Conservation (phyloP, 2,797 vertebrate species). For the Pseudomugil gertrudae region DNA sequence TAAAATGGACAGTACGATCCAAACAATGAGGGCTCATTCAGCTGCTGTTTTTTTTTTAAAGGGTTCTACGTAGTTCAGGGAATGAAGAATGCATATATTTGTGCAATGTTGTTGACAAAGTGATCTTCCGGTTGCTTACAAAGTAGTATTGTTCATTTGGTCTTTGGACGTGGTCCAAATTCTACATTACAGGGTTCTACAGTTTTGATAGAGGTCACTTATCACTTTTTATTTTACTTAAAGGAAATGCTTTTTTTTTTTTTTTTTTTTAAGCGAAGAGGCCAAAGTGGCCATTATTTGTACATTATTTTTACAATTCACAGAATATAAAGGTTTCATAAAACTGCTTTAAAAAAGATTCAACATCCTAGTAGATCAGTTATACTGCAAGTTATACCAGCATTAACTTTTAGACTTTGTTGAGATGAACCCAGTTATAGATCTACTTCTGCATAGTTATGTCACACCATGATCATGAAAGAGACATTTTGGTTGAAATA, state of each 20-base stretch:
- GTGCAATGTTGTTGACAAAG: constrained; percentile 18
- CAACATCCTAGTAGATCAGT: neutral
- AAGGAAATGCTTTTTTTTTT: constrained; percentile 29
- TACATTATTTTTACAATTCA: constrained; percentile 14
- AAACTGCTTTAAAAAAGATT: neutral
- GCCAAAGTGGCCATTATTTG: constrained; percentile 18
- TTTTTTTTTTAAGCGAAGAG: constrained; percentile 24
- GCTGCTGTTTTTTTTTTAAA: constrained; percentile 50
- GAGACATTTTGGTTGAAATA: neutral
- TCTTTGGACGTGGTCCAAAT: constrained; percentile 18
- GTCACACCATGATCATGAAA: neutral
- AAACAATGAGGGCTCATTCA: constrained; percentile 49
- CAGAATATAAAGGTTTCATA: constrained; percentile 4
- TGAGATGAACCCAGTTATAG: neutral
- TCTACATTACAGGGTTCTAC: constrained; percentile 13
- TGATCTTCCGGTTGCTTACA: constrained; percentile 14
- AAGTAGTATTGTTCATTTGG: constrained; percentile 19
- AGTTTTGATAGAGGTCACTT: constrained; percentile 25
- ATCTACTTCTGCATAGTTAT: neutral
- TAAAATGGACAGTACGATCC: constrained; percentile 38
- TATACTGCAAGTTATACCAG: neutral
- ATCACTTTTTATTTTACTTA: constrained; percentile 17
- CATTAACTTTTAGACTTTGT: neutral
- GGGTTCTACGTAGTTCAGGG: constrained; percentile 52
- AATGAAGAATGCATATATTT: constrained; percentile 32